Percentiles rank a stretch among this genome's conserved stretches.
Evolutionary conservation across 2,113 vertebrate genomes (phyloP).

Genomic region (Sceloporus undulatus): DNA sequence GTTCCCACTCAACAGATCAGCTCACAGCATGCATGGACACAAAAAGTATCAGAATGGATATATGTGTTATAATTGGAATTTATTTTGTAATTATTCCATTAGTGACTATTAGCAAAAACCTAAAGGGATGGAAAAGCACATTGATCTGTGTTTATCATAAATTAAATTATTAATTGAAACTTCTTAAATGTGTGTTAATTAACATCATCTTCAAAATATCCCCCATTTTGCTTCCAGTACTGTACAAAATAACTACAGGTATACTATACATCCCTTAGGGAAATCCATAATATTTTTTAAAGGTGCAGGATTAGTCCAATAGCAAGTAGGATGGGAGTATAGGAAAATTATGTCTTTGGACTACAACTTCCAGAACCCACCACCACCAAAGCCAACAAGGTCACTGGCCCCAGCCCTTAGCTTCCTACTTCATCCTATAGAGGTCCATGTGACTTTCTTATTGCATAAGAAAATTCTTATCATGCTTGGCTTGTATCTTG

Average conservation of each 20-base stretch:
- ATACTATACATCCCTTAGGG: no score
- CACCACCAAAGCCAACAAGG: no score
- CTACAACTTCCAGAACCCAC: no score
- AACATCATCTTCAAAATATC: background rate
- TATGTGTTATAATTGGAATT: constrained; percentile 6
- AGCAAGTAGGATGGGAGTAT: no score
- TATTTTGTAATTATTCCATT: constrained; percentile 21
- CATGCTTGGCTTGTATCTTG: background rate
- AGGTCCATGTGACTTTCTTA: no score
- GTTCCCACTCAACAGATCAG: constrained; percentile 37
- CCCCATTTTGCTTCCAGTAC: background rate
- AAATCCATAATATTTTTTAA: no score
- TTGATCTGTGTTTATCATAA: constrained; percentile 17
- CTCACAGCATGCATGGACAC: constrained; percentile 46
- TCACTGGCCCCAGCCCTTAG: no score
- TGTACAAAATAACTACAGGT: no score
- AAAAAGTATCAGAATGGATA: constrained; percentile 5
- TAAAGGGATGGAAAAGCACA: constrained; percentile 43
- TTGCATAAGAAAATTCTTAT: background rate
- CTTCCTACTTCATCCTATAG: no score
- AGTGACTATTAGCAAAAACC: constrained; percentile 38
- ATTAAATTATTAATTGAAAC: constrained; percentile 26
- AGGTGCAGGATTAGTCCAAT: no score
- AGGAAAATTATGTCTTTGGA: no score
- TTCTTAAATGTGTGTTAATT: constrained; percentile 45